These are phyloP conservation scores for Florisuga fusca DNA, from an alignment of 2,797 vertebrate species.

Conservation along the genomic window DNA sequence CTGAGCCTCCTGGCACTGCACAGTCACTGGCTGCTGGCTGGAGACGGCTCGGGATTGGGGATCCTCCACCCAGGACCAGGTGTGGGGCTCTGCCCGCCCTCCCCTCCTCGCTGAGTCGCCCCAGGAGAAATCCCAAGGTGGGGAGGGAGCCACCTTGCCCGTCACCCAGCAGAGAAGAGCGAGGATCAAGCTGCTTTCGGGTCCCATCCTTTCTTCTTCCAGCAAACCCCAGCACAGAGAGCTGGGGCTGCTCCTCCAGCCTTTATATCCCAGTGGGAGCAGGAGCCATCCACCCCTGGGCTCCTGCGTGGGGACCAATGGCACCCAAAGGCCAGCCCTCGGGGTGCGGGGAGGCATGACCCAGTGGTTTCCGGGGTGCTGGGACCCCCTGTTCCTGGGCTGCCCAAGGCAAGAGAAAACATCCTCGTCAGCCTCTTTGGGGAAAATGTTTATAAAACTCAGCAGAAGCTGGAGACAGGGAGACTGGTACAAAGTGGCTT, in stretches of 20 bases:
- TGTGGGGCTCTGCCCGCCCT: rapidly evolving
- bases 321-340: neutral
- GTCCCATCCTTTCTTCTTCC: neutral
- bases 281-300: neutral
- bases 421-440: conserved; percentile 17
- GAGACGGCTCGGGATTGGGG: neutral
- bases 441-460: conserved; percentile 44
- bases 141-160: neutral
- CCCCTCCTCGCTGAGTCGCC: neutral
- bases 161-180: rapidly evolving
- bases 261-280: neutral
- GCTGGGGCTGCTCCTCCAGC: neutral
- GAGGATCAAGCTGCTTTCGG: neutral
- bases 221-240: neutral
- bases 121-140: neutral
- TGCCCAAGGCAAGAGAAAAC: neutral
- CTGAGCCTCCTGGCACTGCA: conserved; percentile 75
- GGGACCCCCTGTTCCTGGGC: neutral
- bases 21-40: neutral
- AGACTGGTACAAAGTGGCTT: conserved; percentile 40
- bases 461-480: conserved; percentile 24
- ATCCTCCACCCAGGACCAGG: neutral
- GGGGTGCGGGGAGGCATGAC: rapidly evolving
- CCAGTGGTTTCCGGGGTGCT: neutral
- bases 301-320: neutral